A percentile compares a stretch with the other conserved stretches of the same genome.
These are phyloP conservation scores for Coptotermes formosanus DNA, from an alignment of 1,140 invertebrate species.

Conservation along the genomic window DNA sequence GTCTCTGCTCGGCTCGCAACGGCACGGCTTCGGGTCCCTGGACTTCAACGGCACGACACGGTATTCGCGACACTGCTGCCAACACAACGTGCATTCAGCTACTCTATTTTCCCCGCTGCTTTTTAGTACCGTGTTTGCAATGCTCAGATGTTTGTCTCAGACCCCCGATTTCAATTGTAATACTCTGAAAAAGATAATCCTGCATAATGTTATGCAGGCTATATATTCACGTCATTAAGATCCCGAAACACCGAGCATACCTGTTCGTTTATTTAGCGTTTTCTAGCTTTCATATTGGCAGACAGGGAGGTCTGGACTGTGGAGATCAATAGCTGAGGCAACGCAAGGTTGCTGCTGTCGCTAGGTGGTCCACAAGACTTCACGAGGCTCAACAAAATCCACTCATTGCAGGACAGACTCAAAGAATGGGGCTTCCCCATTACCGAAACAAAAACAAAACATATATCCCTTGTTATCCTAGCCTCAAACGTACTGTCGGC, in stretches of 20 bases:
- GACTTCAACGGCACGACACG: background rate
- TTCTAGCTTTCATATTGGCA: background rate
- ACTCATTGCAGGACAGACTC: background rate
- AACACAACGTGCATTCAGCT: background rate
- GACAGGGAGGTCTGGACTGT: background rate
- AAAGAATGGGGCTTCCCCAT: background rate
- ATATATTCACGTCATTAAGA: background rate
- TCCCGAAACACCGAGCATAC: background rate
- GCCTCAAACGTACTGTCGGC: too few species aligned
- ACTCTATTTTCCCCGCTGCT: background rate
- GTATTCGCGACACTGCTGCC: background rate
- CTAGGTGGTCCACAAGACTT: background rate
- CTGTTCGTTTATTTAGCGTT: background rate
- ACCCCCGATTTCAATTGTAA: background rate
- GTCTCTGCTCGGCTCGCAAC: conserved; percentile 18
- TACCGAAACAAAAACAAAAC: background rate
- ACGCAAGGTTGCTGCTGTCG: background rate
- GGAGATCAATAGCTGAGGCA: background rate
- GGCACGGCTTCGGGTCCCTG: background rate
- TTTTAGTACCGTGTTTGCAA: background rate
- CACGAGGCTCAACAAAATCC: background rate
- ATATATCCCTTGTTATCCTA: too few species aligned
- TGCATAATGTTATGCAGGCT: background rate
- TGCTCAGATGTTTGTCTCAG: background rate
- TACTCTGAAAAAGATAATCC: background rate